Percentiles rank a stretch among this genome's conserved stretches.
Conservation (phyloP, 2,113 vertebrate genomes). For the Ardeotis arabs region DNA sequence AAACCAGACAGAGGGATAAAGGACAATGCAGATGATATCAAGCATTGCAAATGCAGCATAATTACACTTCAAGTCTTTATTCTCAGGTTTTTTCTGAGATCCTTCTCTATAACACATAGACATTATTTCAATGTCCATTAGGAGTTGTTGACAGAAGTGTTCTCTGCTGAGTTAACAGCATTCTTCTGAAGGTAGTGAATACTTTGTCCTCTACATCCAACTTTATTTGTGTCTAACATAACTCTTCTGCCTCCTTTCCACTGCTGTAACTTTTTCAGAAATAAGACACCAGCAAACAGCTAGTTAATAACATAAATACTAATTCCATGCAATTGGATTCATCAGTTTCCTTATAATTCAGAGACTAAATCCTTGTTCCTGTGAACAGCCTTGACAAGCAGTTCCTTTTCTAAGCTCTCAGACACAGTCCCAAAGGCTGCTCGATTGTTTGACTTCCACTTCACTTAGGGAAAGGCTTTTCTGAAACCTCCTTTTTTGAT, state of each 20-base stretch:
- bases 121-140: neutral
- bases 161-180: neutral
- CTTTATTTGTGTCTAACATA: neutral
- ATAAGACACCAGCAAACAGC: neutral
- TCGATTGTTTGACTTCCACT: neutral
- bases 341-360: neutral
- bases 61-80: neutral
- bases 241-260: neutral
- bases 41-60: neutral
- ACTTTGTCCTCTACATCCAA: neutral
- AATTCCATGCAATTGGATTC: neutral
- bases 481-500: neutral
- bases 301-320: neutral
- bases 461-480: neutral
- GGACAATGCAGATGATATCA: rapidly evolving
- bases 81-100: neutral
- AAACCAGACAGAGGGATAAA: neutral
- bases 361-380: neutral
- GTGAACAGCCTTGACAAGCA: neutral
- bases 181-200: neutral
- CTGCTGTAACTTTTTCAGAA: neutral
- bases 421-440: neutral
- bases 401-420: neutral
- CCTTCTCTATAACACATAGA: neutral
- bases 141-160: neutral